Evolutionary conservation across 2,797 vertebrate genomes (phyloP).

Genomic region (Aplochiton taeniatus): DNA sequence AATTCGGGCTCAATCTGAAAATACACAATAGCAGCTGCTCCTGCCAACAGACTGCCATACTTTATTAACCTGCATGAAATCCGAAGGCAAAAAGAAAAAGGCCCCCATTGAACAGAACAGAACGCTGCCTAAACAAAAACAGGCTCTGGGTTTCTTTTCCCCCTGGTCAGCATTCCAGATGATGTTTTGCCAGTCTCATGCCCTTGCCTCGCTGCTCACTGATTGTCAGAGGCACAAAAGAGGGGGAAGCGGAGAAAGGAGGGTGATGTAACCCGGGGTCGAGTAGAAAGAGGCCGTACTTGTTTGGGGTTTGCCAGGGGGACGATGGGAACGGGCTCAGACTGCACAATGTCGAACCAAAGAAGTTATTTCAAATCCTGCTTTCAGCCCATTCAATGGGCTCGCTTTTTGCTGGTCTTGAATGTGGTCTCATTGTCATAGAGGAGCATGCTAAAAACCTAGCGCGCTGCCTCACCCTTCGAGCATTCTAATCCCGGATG

Average conservation of each 20-base stretch:
- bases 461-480: constrained; percentile 6
- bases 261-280: constrained; percentile 61
- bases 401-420: constrained; percentile 25
- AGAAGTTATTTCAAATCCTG: constrained; percentile 38
- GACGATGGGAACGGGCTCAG: constrained; percentile 17
- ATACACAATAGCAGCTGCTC: background rate
- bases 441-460: constrained; percentile 40
- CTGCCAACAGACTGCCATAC: background rate
- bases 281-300: constrained; percentile 60
- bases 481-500: background rate
- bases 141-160: constrained; percentile 59
- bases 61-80: background rate
- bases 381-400: constrained; percentile 43
- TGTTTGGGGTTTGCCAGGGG: constrained; percentile 57
- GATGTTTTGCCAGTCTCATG: constrained; percentile 64
- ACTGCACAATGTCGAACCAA: background rate
- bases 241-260: constrained; percentile 20
- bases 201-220: constrained; percentile 65
- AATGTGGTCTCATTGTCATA: constrained; percentile 34
- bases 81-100: constrained; percentile 1
- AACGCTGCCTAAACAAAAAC: constrained; percentile 63
- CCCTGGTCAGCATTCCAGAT: constrained; percentile 63
- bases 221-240: constrained; percentile 66
- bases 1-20: background rate
- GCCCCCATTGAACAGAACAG: constrained; percentile 31